A percentile compares a stretch with the other conserved stretches of the same genome.
Conservation (phyloP, 2,797 vertebrate genomes). For the Prunella strophiata region DNA sequence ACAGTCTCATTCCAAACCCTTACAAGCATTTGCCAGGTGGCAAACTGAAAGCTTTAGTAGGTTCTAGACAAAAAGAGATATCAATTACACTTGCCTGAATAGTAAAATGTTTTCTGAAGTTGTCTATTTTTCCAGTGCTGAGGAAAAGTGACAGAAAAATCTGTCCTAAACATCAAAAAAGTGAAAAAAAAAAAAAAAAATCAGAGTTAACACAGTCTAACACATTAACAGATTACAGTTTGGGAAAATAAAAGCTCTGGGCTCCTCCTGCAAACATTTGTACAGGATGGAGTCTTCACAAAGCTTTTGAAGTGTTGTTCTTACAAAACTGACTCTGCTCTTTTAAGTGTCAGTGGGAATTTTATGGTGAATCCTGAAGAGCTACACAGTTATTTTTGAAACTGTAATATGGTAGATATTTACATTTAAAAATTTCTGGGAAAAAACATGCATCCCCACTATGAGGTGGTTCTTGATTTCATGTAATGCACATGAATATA, state of each 20-base stretch:
- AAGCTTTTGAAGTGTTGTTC: background rate
- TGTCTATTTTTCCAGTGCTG: background rate
- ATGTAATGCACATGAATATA: background rate
- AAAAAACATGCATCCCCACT: rapidly evolving
- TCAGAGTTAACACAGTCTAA: background rate
- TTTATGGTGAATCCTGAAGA: background rate
- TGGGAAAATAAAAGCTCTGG: background rate
- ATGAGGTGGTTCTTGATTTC: background rate
- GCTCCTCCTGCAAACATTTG: background rate
- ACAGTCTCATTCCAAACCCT: background rate
- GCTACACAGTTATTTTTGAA: background rate
- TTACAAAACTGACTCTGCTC: background rate
- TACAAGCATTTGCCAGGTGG: background rate
- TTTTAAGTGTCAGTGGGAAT: background rate
- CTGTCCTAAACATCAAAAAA: background rate
- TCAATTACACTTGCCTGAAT: background rate
- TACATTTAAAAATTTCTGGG: background rate
- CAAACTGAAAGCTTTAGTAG: background rate
- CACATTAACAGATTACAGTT: background rate
- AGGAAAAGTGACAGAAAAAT: background rate
- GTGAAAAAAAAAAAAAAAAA: background rate
- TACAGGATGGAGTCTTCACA: background rate
- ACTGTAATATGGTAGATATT: background rate
- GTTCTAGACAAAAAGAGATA: background rate
- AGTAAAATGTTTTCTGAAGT: background rate